Evolutionary conservation across 2,888 invertebrate species (phyloP).

Genomic region (Geotrupes spiniger): DNA sequence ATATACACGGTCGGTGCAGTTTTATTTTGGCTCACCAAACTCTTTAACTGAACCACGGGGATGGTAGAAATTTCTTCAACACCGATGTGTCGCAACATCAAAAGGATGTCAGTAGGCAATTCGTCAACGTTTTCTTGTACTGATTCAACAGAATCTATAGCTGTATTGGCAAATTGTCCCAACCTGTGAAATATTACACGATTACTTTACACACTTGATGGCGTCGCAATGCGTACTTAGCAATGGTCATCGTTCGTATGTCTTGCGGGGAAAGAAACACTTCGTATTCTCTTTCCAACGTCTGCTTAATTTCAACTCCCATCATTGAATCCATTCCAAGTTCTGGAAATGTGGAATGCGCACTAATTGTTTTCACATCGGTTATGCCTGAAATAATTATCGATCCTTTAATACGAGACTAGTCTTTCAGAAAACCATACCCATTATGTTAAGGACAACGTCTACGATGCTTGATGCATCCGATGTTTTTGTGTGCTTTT

Average conservation of each 20-base stretch:
- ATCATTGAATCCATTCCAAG: slow-evolving; percentile 96
- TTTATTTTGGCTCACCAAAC: neutral
- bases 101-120: neutral
- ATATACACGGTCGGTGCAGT: slow-evolving; percentile 38
- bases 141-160: neutral
- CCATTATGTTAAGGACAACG: slow-evolving; percentile 52
- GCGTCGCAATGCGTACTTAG: no score
- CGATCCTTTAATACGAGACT: neutral
- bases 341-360: slow-evolving; percentile 76
- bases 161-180: neutral
- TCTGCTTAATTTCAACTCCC: slow-evolving; percentile 95
- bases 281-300: slow-evolving; percentile 85
- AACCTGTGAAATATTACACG: neutral
- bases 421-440: slow-evolving; percentile 32
- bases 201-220: no score
- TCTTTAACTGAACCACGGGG: slow-evolving; percentile 55
- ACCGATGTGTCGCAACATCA: neutral
- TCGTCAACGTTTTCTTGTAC: neutral
- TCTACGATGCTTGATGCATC: neutral
- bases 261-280: slow-evolving; percentile 83
- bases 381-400: slow-evolving; percentile 58
- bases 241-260: slow-evolving; percentile 76
- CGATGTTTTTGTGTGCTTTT: no score
- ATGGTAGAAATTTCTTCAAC: neutral
- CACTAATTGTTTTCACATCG: slow-evolving; percentile 67